Base-by-base conservation (phyloP, 2,888 invertebrate species). In the Ariolimax columbianus region DNA sequence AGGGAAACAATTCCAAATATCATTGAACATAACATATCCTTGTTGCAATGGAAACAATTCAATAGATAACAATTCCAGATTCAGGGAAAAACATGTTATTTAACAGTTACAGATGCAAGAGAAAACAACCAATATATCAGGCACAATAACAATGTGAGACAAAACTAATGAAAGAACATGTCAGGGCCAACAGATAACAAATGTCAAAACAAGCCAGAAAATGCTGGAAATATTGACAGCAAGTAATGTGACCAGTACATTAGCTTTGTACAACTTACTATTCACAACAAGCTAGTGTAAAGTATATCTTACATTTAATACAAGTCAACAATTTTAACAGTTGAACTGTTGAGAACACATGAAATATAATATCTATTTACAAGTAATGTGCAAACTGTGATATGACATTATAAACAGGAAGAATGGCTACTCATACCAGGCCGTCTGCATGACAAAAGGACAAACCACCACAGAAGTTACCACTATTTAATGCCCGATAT, bases 71-170 rank as follows among this genome's bases (percentile, higher is more conserved):
- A 47, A 47, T 63, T 9, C 6, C 59, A n/a, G 59, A 6, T 63
- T 6, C 59, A 63, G n/a, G 26, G n/a, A 63, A 63, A 1, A 63
- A 7, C 59, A 63, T 63, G 26, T 26, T n/a, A 63, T 63, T n/a
- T 63, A 63, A 63, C 59, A 63, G n/a, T n/a, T 63, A 3, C 3
- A 63, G 59, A n/a, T 63, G 59, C 59, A 63, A 63, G 59, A 11
- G 59, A 63, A 63, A 63, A 63, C n/a, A 55, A 63, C 59, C n/a
- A 63, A 63, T 63, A 63, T 63, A n/a, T n/a, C 3, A n/a, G n/a
- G 59, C 26, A 11, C 59, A 63, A 63, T 63, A 63, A 63, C 7
- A 7, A 4, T 11, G 33, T 14, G 33, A 66, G 33, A 66, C 30
- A 33, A 66, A 33, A 66, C 33, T 30, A 66, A 33, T 66, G 66